Evolutionary conservation across 1,140 invertebrate genomes (phyloP).

Genomic region (Drosophila carrolli): DNA sequence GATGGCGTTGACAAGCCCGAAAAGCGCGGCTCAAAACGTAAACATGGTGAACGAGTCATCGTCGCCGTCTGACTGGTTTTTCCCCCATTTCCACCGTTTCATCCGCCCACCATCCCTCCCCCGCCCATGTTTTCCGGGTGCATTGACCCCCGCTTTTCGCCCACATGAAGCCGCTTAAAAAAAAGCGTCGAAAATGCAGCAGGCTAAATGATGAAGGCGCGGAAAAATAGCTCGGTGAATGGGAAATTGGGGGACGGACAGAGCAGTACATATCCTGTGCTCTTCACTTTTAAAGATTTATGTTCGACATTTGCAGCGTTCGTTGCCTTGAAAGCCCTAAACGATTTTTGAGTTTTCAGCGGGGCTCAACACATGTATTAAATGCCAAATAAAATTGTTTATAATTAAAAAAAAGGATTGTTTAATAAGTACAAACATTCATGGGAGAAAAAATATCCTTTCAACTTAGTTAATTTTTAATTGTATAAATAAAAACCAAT

Average conservation of each 20-base stretch:
- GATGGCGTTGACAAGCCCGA: constrained; percentile 58
- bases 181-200: constrained; percentile 35
- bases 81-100: not conserved
- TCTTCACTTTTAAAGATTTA: constrained; percentile 45
- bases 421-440: too few species aligned
- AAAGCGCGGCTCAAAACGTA: constrained; percentile 66
- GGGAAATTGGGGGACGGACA: constrained; percentile 32
- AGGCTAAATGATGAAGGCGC: constrained; percentile 22
- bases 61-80: constrained; percentile 10
- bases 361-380: too few species aligned
- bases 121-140: constrained; percentile 25
- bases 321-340: constrained; percentile 15
- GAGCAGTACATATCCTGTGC: constrained; percentile 9
- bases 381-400: too few species aligned
- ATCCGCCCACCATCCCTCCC: not conserved
- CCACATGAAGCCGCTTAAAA: constrained; percentile 14
- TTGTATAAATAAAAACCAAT: too few species aligned
- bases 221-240: constrained; percentile 21
- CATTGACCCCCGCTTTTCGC: constrained; percentile 52
- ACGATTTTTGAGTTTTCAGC: too few species aligned
- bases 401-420: too few species aligned
- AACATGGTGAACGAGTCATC: constrained; percentile 40
- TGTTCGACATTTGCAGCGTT: constrained; percentile 33
- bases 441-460: too few species aligned
- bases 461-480: too few species aligned